phyloP scores from a whole-genome alignment of 2,113 vertebrate species.

The Megaleporinus macrocephalus region DNA sequence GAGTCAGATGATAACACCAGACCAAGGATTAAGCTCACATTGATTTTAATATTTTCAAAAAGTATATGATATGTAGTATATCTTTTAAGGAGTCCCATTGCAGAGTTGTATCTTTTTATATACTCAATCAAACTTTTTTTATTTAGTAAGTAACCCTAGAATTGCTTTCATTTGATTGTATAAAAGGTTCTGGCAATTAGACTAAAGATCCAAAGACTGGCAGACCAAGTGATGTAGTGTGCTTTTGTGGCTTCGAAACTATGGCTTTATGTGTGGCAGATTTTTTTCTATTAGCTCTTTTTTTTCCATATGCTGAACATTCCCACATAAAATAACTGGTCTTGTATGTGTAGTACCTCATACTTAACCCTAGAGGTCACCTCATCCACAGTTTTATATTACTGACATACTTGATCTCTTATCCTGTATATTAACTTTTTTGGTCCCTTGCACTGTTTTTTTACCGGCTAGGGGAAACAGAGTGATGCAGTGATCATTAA shows the following conservation, averaged over 20 bases:
- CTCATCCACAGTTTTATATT: slow-evolving; percentile 30
- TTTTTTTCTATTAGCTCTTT: background rate
- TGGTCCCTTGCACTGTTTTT: slow-evolving; percentile 31
- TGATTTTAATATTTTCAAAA: background rate
- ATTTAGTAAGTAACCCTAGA: background rate
- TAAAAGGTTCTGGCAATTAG: background rate
- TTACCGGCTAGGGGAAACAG: slow-evolving; percentile 9
- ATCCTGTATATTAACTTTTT: slow-evolving; percentile 6
- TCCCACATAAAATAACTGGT: background rate
- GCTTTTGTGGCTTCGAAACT: background rate
- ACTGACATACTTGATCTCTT: slow-evolving; percentile 23
- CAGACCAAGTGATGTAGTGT: slow-evolving; percentile 8
- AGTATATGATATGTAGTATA: background rate
- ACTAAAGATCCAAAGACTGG: slow-evolving; percentile 8
- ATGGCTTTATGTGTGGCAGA: background rate
- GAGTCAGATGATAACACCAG: background rate
- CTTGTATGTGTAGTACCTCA: slow-evolving; percentile 37
- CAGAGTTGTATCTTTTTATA: background rate
- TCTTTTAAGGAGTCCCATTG: background rate
- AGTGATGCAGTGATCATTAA: slow-evolving; percentile 5
- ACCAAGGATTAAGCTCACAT: background rate
- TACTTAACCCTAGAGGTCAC: slow-evolving; percentile 52
- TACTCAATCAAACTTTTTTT: background rate
- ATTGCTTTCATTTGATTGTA: background rate
- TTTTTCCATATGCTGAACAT: background rate